Base-by-base conservation (phyloP, 2,113 vertebrate species). In the Narcine bancroftii region DNA sequence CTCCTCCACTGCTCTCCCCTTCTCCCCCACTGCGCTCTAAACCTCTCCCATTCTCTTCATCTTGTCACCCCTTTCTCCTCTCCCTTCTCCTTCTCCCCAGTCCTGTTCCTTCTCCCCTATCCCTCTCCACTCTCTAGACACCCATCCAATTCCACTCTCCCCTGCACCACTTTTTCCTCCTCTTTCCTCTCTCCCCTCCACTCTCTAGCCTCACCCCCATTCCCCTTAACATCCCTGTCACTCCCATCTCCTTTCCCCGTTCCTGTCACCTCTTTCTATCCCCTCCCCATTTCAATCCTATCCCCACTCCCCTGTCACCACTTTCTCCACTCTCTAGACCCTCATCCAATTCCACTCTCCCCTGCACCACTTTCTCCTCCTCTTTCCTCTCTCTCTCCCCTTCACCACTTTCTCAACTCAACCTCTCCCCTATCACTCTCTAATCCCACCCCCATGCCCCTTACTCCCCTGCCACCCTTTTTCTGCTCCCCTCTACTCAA, bases 381-480 rank as follows among this genome's bases (percentile, higher is more conserved):
- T 47, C 92, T 89, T 17, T 42, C 92, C 53, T 47, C 75, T 45
- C 92, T 92, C 93, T 92, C 92, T 0, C 63, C 71, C 93, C 26
- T 93, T 63, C 73, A n/a, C 26, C 17, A 76, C 92, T 0, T 0
- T 47, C 72, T 60, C 0, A 92, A 42, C 0, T 24, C 9, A 2
- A 1, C 53, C 53, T 89, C 81, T 26, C 3, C 19, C 21, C 0
- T 85, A 76, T 24, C 83, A 26, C 50, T 77, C 77, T 77, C 47
- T 17, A 21, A 21, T 24, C 24, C 65, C 24, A 0, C 24, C 4
- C 3, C 65, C 24, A 2, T 21, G 15, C 24, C 19, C 2, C 17
- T 66, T 24, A 2, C 65, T 66, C 39, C 17, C 36, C 72, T 24
- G 4, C 45, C 5, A 42, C 7, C 45, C 75, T 45, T 19, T 21